Evolutionary conservation across 2,797 vertebrate genomes (phyloP), one percentile per base, ranked within the genome.

Genomic region (Enteromius thamalakanensis): DNA sequence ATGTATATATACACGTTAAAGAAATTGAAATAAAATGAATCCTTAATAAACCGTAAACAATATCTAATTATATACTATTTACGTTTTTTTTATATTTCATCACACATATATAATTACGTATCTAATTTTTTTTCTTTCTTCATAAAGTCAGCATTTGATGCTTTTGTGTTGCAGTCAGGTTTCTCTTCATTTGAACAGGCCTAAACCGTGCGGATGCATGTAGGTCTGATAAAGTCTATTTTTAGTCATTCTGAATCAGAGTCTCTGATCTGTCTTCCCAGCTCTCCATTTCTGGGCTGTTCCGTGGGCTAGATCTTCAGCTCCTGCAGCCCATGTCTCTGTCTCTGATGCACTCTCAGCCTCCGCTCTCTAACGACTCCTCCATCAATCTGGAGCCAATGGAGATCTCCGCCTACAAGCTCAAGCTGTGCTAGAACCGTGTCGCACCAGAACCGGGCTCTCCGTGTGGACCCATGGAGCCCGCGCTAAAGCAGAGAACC

Each of bases 351-450:
- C 95, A 98, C 91, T 91, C 96, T 0, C 89, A 96, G 90, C 84
- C 93, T 67, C 91, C 92, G 0, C 93, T 97, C 68, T 95, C 96
- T 91, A 96, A 96, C 87, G 95, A 94, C 77, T 93, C 94, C 87
- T 87, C 90, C 84, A 42, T 99, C 90, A 95, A 42, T 79, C 84
- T 99, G 90, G 96, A 97, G 72, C 96, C 97, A 86, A 99, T 99
- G 98, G 98, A 99, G 92, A 95, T 99, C 0, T 94, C 96, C 45
- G 92, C 97, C 65, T 99, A 96, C 89, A 97, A 97, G 89, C 88
- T 99, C 89, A 97, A 95, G 86, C 92, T 99, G 87, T 95, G 94
- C 90, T 99, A 97, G 94, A 86, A 77, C 29, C 45, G 17, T 1
- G n/a, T 37, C 45, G 80, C 86, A 26, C 60, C 70, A 64, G 55